These are phyloP conservation scores for Heliconius sara DNA, from an alignment of 2,888 invertebrate genomes.

Conservation along the genomic window DNA sequence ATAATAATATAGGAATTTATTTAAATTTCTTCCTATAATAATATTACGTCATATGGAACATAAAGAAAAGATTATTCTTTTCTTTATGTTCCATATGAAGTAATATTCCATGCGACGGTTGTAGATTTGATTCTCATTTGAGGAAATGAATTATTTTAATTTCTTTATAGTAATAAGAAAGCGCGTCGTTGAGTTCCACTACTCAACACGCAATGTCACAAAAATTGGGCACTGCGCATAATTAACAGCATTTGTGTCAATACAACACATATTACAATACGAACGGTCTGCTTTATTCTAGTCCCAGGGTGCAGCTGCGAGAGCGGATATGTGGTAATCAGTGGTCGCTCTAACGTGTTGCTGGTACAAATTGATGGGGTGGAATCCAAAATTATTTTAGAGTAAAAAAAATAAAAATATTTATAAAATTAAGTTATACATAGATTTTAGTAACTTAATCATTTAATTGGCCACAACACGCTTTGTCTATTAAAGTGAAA, in stretches of 20 bases:
- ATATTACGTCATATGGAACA: too few species aligned
- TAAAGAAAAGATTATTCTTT: too few species aligned
- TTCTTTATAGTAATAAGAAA: not conserved
- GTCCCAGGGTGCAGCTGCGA: constrained; percentile 22
- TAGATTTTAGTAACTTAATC: too few species aligned
- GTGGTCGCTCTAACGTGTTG: constrained; percentile 23
- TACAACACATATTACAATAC: constrained; percentile 2
- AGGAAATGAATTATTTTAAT: not conserved
- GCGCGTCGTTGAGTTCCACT: not conserved
- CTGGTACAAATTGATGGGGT: not conserved
- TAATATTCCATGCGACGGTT: not conserved
- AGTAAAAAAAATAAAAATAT: not conserved
- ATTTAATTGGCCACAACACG: too few species aligned
- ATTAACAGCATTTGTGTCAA: constrained; percentile 16
- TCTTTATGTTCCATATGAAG: too few species aligned
- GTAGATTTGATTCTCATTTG: not conserved
- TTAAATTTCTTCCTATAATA: too few species aligned
- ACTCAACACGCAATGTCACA: too few species aligned
- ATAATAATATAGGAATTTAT: too few species aligned
- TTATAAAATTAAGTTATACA: not conserved
- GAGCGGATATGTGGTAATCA: constrained; percentile 19
- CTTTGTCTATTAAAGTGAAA: too few species aligned
- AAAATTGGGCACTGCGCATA: not conserved
- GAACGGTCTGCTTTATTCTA: constrained; percentile 13
- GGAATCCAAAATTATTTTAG: not conserved